A percentile compares a stretch with the other conserved stretches of the same genome.
phyloP scores from a whole-genome alignment of 1,140 invertebrate genomes.

The Drosophila pseudoananassae region DNA sequence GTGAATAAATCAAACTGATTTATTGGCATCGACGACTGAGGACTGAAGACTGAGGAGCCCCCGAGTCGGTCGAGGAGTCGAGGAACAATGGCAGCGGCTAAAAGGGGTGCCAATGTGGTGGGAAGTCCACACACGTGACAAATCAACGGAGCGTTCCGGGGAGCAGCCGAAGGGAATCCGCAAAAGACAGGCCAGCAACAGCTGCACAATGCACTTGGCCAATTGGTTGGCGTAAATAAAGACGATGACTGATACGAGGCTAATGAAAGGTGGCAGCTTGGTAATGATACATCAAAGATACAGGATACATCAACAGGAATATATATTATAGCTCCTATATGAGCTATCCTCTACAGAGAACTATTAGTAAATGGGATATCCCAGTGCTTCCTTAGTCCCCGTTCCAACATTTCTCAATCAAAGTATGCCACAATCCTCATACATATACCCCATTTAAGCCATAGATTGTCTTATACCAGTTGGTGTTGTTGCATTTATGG shows the following conservation, averaged over 20 bases:
- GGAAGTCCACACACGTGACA: conserved; percentile 54
- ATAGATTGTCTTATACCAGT: conserved; percentile 17
- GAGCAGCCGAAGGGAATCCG: conserved; percentile 11
- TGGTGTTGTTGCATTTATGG: conserved; percentile 62
- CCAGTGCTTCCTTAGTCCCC: not conserved
- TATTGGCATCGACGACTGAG: conserved; percentile 67
- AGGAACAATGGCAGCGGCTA: conserved; percentile 49
- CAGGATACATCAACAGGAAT: not conserved
- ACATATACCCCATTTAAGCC: not conserved
- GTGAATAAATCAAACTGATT: conserved; percentile 81
- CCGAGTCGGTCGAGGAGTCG: conserved; percentile 30
- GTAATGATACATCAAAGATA: conserved; percentile 12
- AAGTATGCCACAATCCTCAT: not conserved
- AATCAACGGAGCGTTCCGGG: conserved; percentile 32
- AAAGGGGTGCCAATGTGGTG: conserved; percentile 25
- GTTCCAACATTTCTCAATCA: conserved; percentile 10
- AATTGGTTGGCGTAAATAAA: conserved; percentile 36
- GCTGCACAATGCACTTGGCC: conserved; percentile 45
- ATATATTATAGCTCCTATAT: too few relatives aligned
- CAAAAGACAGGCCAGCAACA: conserved; percentile 17
- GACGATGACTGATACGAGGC: conserved; percentile 27
- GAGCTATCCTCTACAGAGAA: too few relatives aligned
- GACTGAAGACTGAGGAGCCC: conserved; percentile 33
- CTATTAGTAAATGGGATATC: too few relatives aligned
- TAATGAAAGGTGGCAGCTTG: conserved; percentile 11